Evolutionary conservation across 2,113 vertebrate species (phyloP), one percentile per base, ranked within the genome.

Genomic region (Grallaria varia): DNA sequence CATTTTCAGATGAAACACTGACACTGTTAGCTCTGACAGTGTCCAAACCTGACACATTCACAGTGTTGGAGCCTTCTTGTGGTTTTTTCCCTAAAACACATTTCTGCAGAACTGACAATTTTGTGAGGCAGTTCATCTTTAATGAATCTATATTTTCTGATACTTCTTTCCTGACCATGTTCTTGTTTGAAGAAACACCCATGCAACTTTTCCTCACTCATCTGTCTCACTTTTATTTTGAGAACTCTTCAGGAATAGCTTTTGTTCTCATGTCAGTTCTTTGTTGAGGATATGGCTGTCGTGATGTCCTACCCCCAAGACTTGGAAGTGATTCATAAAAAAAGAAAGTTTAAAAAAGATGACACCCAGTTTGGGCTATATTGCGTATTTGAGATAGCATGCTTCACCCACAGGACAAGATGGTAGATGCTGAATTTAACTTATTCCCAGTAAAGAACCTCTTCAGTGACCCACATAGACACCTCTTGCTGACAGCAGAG

Each of bases 381-480:
- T 93, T 97, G 82, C 71, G 42, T 95, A 93, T 90, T 90, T 95
- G 92, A 93, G 77, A 93, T 90, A 87, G 76, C 90, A 52, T 91
- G 78, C 95, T 91, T 95, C 87, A 92, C 94, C 96, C 96, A 94
- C 94, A 95, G 95, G 94, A 91, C 92, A 95, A 97, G 95, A 94
- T 97, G 93, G 92, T 87, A 89, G 95, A 50, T 95, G 85, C 95
- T 91, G 95, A 96, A 95, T 96, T 97, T 97, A 95, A 96, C 93
- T 96, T 95, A 89, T 92, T 96, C 85, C 55, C 71, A 92, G 87
- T 76, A 83, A 96, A 94, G 67, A 94, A 67, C 93, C 87, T 89
- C 55, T 87, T 77, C 80, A 45, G 74, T 96, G 92, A 97, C 95
- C 94, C 94, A 96, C 89, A 96, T 96, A 94, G 82, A 73, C 66